Conservation (phyloP, 2,797 vertebrate genomes). For the Pseudochaenichthys georgianus region DNA sequence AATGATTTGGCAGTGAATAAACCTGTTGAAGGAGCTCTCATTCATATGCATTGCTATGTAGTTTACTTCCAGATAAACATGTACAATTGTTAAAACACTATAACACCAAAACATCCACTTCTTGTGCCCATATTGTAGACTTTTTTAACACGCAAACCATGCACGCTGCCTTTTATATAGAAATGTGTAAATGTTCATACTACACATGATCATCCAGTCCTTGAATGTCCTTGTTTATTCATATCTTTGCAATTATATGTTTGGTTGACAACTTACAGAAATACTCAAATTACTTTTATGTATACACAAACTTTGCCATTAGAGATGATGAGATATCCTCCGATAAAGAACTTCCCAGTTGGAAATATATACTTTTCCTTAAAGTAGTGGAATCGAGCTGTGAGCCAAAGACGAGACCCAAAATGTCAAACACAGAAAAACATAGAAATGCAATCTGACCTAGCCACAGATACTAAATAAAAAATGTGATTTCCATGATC, state of each 20-base stretch:
- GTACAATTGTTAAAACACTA: neutral
- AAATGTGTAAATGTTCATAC: neutral
- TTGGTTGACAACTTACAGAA: neutral
- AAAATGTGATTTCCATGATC: neutral
- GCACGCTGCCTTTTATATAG: neutral
- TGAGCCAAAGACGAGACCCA: neutral
- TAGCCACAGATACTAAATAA: neutral
- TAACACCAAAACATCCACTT: neutral
- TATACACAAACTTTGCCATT: too few species aligned
- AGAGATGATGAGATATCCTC: neutral
- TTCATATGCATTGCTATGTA: neutral
- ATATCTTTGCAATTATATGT: neutral
- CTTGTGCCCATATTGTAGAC: neutral
- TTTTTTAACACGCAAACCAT: too few species aligned
- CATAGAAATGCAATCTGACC: neutral
- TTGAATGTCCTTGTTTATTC: neutral
- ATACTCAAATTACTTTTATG: neutral
- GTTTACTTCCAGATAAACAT: neutral
- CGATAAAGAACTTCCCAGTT: neutral
- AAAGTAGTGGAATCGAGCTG: neutral
- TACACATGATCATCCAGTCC: neutral
- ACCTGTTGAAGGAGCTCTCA: neutral
- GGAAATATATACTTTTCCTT: neutral
- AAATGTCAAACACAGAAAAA: neutral
- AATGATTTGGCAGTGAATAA: neutral